These are phyloP conservation scores for Podiceps cristatus DNA, from an alignment of 2,113 vertebrate genomes.

Conservation along the genomic window DNA sequence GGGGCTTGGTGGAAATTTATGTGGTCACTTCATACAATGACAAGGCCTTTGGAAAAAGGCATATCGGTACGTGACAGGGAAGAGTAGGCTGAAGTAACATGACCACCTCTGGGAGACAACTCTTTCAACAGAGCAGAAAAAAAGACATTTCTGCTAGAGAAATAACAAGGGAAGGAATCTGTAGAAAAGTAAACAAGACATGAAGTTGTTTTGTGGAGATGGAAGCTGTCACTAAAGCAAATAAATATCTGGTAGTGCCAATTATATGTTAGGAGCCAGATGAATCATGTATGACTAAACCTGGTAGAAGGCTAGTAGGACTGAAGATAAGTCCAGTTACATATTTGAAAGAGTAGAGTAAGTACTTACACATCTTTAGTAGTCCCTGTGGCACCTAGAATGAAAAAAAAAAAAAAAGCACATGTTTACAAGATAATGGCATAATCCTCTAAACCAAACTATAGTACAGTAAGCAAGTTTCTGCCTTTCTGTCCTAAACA, in stretches of 20 bases:
- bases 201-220: neutral
- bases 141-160: neutral
- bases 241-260: constrained; percentile 20
- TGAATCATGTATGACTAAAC: constrained; percentile 46
- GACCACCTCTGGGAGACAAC: neutral
- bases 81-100: neutral
- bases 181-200: constrained; percentile 1
- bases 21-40: neutral
- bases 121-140: neutral
- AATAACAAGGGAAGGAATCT: neutral
- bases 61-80: neutral
- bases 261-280: constrained; percentile 1
- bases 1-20: neutral
- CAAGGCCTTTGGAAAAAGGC: neutral
- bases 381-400: constrained; percentile 85
- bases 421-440: constrained; percentile 6
- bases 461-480: neutral
- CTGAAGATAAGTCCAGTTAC: neutral
- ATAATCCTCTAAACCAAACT: neutral
- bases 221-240: constrained; percentile 32
- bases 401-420: neutral
- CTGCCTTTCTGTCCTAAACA: neutral
- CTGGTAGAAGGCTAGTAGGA: neutral
- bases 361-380: constrained; percentile 93
- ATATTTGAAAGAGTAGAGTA: neutral